Conservation (phyloP, 1,140 invertebrate species). For the Lasaia peninsularis region DNA sequence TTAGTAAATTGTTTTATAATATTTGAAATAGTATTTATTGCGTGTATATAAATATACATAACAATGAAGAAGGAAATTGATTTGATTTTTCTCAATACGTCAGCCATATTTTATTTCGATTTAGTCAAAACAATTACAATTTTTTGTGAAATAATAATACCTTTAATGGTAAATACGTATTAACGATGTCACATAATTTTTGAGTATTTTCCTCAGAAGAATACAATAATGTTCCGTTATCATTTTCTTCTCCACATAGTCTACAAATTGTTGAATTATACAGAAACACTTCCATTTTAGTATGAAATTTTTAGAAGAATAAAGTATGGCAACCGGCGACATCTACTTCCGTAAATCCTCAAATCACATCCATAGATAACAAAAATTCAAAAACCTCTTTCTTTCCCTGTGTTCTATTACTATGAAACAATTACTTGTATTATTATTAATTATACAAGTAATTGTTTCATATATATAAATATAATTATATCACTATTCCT, state of each 20-base stretch:
- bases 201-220: conserved; percentile 76
- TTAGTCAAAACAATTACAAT: conserved; percentile 82
- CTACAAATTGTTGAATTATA: conserved; percentile 84
- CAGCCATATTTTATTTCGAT: conserved; percentile 57
- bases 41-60: neutral
- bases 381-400: neutral
- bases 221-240: conserved; percentile 82
- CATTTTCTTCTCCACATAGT: conserved; percentile 84
- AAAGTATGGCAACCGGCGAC: conserved; percentile 32
- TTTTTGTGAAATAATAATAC: conserved; percentile 69
- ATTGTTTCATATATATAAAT: too few relatives aligned
- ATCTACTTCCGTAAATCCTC: conserved; percentile 49
- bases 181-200: conserved; percentile 81
- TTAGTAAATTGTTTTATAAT: too few relatives aligned
- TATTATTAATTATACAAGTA: too few relatives aligned
- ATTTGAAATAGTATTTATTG: too few relatives aligned
- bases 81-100: conserved; percentile 26
- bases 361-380: neutral
- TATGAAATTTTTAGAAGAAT: conserved; percentile 17
- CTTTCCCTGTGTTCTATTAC: too few relatives aligned
- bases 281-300: conserved; percentile 69
- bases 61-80: conserved; percentile 53
- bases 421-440: too few relatives aligned
- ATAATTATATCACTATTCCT: too few relatives aligned
- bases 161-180: conserved; percentile 85